phyloP scores from a whole-genome alignment of 2,797 vertebrate genomes.

The Chelon labrosus region DNA sequence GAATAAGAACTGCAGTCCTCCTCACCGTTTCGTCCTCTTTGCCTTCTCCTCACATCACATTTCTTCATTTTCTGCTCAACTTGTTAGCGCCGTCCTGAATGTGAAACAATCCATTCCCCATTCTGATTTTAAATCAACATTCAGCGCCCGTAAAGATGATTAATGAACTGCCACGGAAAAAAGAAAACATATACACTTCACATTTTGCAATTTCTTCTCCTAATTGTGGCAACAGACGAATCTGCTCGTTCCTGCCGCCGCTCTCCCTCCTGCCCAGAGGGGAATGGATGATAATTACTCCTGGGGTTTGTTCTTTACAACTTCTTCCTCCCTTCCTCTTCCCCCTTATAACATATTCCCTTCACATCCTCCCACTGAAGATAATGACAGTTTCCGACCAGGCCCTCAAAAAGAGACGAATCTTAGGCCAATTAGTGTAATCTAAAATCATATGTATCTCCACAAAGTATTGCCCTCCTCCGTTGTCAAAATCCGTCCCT shows the following conservation, averaged over 20 bases:
- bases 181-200: neutral
- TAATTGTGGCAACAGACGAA: constrained; percentile 3
- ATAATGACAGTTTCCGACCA: constrained; percentile 31
- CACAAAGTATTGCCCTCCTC: constrained; percentile 24
- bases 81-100: too few species aligned
- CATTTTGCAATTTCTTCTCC: constrained; percentile 10
- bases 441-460: constrained; percentile 39
- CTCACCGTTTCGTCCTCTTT: too few species aligned
- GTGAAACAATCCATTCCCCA: too few species aligned
- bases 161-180: constrained; percentile 17
- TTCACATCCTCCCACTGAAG: constrained; percentile 10
- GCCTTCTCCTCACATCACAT: too few species aligned
- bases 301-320: constrained; percentile 33
- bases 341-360: constrained; percentile 1
- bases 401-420: constrained; percentile 17
- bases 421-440: constrained; percentile 39
- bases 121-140: too few species aligned
- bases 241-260: constrained; percentile 5
- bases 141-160: constrained; percentile 11
- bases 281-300: constrained; percentile 34
- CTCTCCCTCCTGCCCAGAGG: constrained; percentile 1
- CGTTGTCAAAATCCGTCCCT: constrained; percentile 17
- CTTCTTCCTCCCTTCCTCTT: neutral
- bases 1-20: too few species aligned
- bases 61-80: too few species aligned